Base-by-base conservation (phyloP, 2,888 invertebrate genomes). In the Plagodis dolabraria region DNA sequence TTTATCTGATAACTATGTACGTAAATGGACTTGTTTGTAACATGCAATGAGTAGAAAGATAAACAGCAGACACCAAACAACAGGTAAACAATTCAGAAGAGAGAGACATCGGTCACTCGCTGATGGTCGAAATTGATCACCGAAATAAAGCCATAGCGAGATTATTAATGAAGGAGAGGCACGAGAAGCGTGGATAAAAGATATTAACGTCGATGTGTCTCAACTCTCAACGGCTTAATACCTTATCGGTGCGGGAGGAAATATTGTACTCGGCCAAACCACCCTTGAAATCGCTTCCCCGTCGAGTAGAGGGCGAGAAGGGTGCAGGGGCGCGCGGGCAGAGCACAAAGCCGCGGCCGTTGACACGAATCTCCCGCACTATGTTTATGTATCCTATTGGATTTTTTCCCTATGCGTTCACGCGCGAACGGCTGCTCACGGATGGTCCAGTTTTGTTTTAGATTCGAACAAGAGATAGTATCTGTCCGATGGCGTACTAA, bases 361-460 rank as follows among this genome's bases (percentile, higher is more conserved):
- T 92, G 91, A 92, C 92, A 89, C 90, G 85, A 85, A 85, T 88
- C 87, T 85, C 83, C 80, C 79, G 78, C 77, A 73, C 81, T 79
- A 76, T 90, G 90, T 92, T 89, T 92, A 85, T 85, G 82, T 87
- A 87, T 86, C 81, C 77, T 76, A 83, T 83, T 79, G 81, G 85
- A 12, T 86, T 87, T 87, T 87, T 87, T 86, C 83, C 82, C 83
- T 80, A 83, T 75, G 78, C 79, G 82, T 83, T 82, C 76, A 79
- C 79, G 66, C 76, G 76, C 78, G 78, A 81, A 80, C 79, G 82
- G 78, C 76, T 82, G 85, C 79, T 77, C 78, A 76, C 84, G 73
- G 80, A 82, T 85, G 83, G 79, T 72, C 68, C 72, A 80, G 77
- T 86, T 83, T 79, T 81, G 84, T 84, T 85, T 82, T 75, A 77